Evolutionary conservation across 1,140 invertebrate genomes (phyloP).

Genomic region (Teleopsis dalmanni): DNA sequence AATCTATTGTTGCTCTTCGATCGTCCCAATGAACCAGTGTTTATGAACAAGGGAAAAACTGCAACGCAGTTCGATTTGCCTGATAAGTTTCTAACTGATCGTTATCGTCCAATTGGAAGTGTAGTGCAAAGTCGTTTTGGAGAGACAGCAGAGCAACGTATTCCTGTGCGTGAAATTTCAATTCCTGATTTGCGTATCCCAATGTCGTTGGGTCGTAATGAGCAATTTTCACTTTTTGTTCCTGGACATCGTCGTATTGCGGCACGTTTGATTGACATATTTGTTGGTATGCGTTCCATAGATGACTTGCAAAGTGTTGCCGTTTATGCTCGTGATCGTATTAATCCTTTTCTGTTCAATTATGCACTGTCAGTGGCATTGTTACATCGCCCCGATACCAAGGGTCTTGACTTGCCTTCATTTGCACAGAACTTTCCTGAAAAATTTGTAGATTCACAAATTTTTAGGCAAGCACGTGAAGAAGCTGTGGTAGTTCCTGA

Average conservation of each 20-base stretch:
- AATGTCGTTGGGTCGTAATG: constrained; percentile 56
- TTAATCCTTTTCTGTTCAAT: constrained; percentile 72
- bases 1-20: constrained; percentile 59
- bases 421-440: constrained; percentile 68
- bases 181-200: constrained; percentile 61
- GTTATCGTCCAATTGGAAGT: constrained; percentile 50
- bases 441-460: constrained; percentile 65
- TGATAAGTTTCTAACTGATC: constrained; percentile 53
- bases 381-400: constrained; percentile 66
- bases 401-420: constrained; percentile 60
- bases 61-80: constrained; percentile 58
- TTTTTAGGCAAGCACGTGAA: constrained; percentile 60
- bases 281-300: constrained; percentile 60
- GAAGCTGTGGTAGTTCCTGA: constrained; percentile 56
- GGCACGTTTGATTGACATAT: constrained; percentile 61
- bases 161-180: constrained; percentile 57
- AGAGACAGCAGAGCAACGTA: constrained; percentile 47
- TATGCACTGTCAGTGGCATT: constrained; percentile 68
- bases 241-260: constrained; percentile 63
- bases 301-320: constrained; percentile 64
- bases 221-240: constrained; percentile 68
- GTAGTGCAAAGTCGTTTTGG: constrained; percentile 51
- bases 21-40: constrained; percentile 66
- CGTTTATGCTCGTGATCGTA: constrained; percentile 62
- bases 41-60: constrained; percentile 58